Percentiles rank a stretch among this genome's conserved stretches.
These are phyloP conservation scores for Hydrozoanthus gracilis DNA, from an alignment of 92 coral and sea anemone species.

Conservation along the genomic window DNA sequence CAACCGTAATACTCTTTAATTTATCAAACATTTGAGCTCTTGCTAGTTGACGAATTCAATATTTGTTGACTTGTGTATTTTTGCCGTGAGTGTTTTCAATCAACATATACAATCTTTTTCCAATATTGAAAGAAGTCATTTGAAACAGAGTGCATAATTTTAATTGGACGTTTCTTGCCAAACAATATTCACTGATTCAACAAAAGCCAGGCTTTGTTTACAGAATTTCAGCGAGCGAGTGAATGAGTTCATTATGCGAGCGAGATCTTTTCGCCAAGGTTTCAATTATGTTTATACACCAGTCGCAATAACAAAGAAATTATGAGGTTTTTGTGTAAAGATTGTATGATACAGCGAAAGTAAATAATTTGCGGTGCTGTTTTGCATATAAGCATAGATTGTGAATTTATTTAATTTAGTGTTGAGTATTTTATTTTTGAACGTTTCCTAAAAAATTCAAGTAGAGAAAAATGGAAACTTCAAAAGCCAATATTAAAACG, in stretches of 20 bases:
- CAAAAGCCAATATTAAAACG: slow-evolving; percentile 24
- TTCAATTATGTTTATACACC: slow-evolving; percentile 18
- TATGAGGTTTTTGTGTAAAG: slow-evolving; percentile 40
- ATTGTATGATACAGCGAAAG: slow-evolving; percentile 33
- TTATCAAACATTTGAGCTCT: slow-evolving; percentile 24
- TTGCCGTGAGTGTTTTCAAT: neutral
- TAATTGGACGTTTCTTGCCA: slow-evolving; percentile 23
- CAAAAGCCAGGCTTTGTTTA: slow-evolving; percentile 22
- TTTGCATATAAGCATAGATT: slow-evolving; percentile 44
- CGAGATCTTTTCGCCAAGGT: neutral
- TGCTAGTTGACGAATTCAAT: slow-evolving; percentile 3
- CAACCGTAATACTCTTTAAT: neutral
- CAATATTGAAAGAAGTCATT: neutral
- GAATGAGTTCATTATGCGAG: slow-evolving; percentile 31
- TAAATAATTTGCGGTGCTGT: slow-evolving; percentile 41
- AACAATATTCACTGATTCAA: slow-evolving; percentile 41
- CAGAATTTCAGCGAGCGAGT: neutral
- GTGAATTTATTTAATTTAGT: slow-evolving; percentile 23
- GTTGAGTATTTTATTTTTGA: slow-evolving; percentile 10
- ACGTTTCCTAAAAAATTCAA: slow-evolving; percentile 16
- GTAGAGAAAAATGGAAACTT: neutral
- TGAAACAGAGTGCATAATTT: slow-evolving; percentile 22
- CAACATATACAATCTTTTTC: slow-evolving; percentile 16
- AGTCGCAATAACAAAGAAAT: slow-evolving; percentile 40
- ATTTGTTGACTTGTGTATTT: slow-evolving; percentile 22